phyloP scores from a whole-genome alignment of 2,888 invertebrate species.

The Macaria notata region DNA sequence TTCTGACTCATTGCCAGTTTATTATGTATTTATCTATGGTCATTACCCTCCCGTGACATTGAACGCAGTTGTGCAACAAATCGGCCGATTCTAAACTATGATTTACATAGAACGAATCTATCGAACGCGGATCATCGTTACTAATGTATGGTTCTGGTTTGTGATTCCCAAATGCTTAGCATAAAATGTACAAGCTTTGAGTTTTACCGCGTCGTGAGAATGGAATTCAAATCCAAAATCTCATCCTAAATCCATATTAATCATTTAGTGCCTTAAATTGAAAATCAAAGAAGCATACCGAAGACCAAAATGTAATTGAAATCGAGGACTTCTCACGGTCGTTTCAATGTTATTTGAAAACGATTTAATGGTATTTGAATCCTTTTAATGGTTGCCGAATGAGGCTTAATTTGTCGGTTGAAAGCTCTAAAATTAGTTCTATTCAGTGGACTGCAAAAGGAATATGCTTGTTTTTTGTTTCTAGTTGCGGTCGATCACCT shows the following conservation, averaged over 20 bases:
- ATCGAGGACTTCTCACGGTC: conserved; percentile 13
- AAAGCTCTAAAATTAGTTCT: conserved; percentile 19
- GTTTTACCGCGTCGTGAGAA: conserved; percentile 9
- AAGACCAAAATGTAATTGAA: conserved; percentile 9
- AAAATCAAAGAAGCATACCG: conserved; percentile 4
- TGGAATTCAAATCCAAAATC: neutral
- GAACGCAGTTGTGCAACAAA: conserved; percentile 28
- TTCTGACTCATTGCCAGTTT: conserved; percentile 24
- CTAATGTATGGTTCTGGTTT: conserved; percentile 7
- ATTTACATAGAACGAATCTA: conserved; percentile 35
- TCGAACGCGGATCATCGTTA: conserved; percentile 15
- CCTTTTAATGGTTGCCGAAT: conserved; percentile 13
- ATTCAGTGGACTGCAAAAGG: conserved; percentile 28
- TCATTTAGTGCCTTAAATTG: neutral
- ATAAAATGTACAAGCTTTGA: neutral
- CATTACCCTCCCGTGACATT: conserved; percentile 34
- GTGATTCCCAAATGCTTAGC: neutral
- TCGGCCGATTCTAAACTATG: conserved; percentile 24
- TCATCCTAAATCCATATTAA: neutral
- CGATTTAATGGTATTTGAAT: conserved; percentile 20
- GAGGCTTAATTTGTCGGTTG: conserved; percentile 13
- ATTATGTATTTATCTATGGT: conserved; percentile 31
- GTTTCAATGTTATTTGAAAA: conserved; percentile 3
- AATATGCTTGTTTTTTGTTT: conserved; percentile 40
- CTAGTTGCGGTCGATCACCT: conserved; percentile 46